Conservation (phyloP, 2,888 invertebrate genomes). For the Eudasyphora cyanicolor region DNA sequence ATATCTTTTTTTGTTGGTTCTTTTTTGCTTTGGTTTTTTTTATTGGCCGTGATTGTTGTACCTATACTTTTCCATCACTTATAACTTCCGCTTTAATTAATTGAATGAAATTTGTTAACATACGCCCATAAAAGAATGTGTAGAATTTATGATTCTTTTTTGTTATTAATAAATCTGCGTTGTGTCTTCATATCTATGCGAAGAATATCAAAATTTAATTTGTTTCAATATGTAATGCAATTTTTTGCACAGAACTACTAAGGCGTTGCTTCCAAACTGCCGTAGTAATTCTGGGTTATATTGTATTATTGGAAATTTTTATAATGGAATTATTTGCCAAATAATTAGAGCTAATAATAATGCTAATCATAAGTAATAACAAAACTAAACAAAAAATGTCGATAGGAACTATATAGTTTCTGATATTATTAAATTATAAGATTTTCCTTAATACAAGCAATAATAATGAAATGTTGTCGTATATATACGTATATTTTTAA, state of each 20-base stretch:
- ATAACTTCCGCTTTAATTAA: conserved; percentile 25
- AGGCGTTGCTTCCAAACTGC: no score
- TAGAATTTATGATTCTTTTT: not conserved
- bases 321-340: not conserved
- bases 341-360: no score
- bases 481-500: no score
- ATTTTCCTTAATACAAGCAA: not conserved
- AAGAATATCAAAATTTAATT: no score
- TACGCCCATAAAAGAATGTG: not conserved
- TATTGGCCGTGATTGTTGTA: no score
- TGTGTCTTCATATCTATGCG: not conserved
- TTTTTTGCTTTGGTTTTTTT: not conserved
- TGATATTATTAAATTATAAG: conserved; percentile 27
- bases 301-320: not conserved
- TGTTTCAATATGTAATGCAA: no score
- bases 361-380: no score
- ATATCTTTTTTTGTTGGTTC: not conserved
- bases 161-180: not conserved
- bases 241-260: no score
- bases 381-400: conserved; percentile 9
- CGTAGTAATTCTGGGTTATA: not conserved
- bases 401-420: conserved; percentile 48
- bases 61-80: no score
- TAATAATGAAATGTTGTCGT: no score
- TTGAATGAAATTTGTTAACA: conserved; percentile 7